Percentiles rank a stretch among this genome's conserved stretches.
Conservation (phyloP, 2,113 vertebrate genomes). For the Aegithalos caudatus region DNA sequence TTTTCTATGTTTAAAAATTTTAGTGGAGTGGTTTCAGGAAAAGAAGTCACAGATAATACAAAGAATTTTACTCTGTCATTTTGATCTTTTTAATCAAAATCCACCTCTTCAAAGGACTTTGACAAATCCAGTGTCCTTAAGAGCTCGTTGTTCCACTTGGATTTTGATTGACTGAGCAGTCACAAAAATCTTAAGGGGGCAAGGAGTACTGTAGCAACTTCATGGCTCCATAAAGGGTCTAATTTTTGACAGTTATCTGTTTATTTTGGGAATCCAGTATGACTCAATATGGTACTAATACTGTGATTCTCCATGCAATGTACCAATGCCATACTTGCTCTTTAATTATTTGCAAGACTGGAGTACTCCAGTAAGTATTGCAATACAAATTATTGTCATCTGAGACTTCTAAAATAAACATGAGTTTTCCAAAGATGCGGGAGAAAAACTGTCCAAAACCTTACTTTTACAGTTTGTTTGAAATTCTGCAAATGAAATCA, state of each 20-base stretch:
- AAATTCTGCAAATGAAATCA: background rate
- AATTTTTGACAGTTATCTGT: background rate
- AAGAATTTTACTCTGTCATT: background rate
- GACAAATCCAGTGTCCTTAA: background rate
- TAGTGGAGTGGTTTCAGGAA: background rate
- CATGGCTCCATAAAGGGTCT: background rate
- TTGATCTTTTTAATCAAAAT: background rate
- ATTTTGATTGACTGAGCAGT: background rate
- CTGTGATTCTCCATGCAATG: background rate
- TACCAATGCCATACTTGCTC: background rate
- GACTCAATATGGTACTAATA: background rate
- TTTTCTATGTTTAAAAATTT: background rate
- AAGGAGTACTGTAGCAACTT: background rate
- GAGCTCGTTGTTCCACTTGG: background rate
- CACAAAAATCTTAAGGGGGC: background rate
- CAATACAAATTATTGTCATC: background rate
- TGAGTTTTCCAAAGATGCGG: background rate
- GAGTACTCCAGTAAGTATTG: background rate
- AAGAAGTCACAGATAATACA: background rate
- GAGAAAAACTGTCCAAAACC: background rate
- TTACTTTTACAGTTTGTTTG: background rate
- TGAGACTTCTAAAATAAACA: background rate
- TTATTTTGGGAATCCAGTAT: background rate
- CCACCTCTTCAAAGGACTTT: background rate
- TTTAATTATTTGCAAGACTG: background rate